Evolutionary conservation across 2,888 invertebrate genomes (phyloP).

Genomic region (Spicauda simplicius): DNA sequence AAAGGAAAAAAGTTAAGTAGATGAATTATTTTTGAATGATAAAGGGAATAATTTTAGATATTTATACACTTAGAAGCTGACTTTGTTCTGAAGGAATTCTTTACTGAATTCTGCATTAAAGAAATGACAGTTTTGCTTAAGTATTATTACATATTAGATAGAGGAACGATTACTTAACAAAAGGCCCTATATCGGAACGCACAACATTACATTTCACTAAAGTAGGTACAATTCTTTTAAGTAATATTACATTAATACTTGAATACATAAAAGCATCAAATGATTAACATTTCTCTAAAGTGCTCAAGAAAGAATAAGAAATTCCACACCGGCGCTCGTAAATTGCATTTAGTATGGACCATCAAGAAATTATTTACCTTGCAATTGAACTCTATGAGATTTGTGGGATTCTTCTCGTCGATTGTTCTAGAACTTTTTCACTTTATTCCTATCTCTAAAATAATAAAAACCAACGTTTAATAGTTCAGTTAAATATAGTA

Average conservation of each 20-base stretch:
- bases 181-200: too few species aligned
- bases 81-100: slow-evolving; percentile 51
- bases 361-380: slow-evolving; percentile 50
- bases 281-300: slow-evolving; percentile 45
- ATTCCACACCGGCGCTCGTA: slow-evolving; percentile 50
- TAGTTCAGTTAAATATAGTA: too few species aligned
- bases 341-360: slow-evolving; percentile 61
- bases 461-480: too few species aligned
- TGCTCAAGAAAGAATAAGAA: slow-evolving; percentile 35
- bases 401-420: slow-evolving; percentile 59
- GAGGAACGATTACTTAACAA: neutral
- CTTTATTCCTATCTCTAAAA: neutral
- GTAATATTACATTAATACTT: too few species aligned
- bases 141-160: neutral
- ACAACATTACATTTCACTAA: too few species aligned
- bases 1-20: slow-evolving; percentile 84
- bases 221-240: too few species aligned
- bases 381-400: slow-evolving; percentile 64
- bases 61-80: slow-evolving; percentile 69
- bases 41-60: slow-evolving; percentile 79
- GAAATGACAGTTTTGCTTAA: neutral
- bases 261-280: neutral
- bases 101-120: neutral
- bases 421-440: slow-evolving; percentile 41
- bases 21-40: slow-evolving; percentile 83